These are phyloP conservation scores for Spea hammondii DNA, from an alignment of 2,797 vertebrate species.

Conservation along the genomic window DNA sequence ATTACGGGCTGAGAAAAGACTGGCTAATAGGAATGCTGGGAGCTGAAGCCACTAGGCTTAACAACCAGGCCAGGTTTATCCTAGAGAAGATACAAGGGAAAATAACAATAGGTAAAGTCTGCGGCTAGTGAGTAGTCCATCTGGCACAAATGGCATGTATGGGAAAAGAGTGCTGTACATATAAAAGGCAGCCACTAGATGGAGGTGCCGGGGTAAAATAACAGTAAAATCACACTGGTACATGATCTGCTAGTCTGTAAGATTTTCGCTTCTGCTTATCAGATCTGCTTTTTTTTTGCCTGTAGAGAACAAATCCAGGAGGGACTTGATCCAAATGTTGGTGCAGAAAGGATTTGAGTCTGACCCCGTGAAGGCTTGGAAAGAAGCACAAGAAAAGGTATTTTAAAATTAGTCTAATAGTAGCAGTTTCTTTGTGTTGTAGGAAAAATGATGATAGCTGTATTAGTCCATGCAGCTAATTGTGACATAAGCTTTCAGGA, in stretches of 20 bases:
- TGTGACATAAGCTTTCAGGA: no score
- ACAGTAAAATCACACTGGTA: no score
- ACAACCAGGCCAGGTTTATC: conserved; percentile 96
- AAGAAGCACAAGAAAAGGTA: conserved; percentile 86
- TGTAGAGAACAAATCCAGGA: conserved; percentile 93
- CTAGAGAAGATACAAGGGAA: conserved; percentile 98
- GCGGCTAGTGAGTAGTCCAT: neutral
- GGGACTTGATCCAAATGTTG: conserved; percentile 92
- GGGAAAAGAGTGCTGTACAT: no score
- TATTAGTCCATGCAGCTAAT: no score
- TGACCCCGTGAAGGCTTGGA: conserved; percentile 91
- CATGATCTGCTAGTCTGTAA: neutral
- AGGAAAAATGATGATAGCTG: no score
- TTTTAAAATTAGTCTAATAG: conserved; percentile 38
- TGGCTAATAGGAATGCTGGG: conserved; percentile 92
- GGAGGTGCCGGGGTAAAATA: no score
- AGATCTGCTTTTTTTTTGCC: conserved; percentile 47
- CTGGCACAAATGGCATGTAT: no score
- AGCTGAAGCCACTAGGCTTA: conserved; percentile 88
- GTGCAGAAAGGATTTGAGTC: conserved; percentile 95
- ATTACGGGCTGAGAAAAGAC: conserved; percentile 92
- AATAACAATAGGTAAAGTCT: conserved; percentile 83
- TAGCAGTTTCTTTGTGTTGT: conserved; percentile 5
- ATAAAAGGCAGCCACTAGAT: no score
- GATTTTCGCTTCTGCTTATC: neutral